Conservation (phyloP, 2,888 invertebrate genomes). For the Andrena bucephala region DNA sequence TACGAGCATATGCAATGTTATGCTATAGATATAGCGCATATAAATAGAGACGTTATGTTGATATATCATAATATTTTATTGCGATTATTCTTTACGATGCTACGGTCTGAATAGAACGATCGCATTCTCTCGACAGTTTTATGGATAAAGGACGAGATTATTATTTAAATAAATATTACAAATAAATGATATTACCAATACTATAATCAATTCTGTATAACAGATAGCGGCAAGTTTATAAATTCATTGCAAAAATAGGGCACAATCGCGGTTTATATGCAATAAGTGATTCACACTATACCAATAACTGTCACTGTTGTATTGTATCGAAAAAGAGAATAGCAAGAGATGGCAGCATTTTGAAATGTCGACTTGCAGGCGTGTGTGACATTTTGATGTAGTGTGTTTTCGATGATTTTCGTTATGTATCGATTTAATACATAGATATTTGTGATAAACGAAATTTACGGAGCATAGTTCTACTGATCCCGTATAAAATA, state of each 20-base stretch:
- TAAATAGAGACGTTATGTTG: neutral
- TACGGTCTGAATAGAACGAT: neutral
- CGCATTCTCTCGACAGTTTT: neutral
- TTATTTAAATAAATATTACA: neutral
- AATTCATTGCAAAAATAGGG: neutral
- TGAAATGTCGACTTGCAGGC: conserved; percentile 78
- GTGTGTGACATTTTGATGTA: conserved; percentile 76
- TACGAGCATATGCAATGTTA: neutral
- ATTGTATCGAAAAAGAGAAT: conserved; percentile 37
- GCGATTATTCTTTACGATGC: neutral
- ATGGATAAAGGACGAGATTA: neutral
- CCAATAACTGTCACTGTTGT: conserved; percentile 54
- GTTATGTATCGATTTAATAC: conserved; percentile 75
- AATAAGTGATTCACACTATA: conserved; percentile 26
- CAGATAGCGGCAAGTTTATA: neutral
- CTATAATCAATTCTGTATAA: neutral
- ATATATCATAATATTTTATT: neutral
- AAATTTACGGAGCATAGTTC: conserved; percentile 70
- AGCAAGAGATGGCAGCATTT: conserved; percentile 59
- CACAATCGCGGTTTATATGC: neutral
- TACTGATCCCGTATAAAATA: conserved; percentile 68
- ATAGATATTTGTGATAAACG: conserved; percentile 73
- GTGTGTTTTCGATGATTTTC: conserved; percentile 63
- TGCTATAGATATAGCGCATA: neutral
- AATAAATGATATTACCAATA: neutral